A percentile compares a stretch with the other conserved stretches of the same genome.
phyloP scores from a whole-genome alignment of 1,140 invertebrate genomes.

The Heliothis subflexa region DNA sequence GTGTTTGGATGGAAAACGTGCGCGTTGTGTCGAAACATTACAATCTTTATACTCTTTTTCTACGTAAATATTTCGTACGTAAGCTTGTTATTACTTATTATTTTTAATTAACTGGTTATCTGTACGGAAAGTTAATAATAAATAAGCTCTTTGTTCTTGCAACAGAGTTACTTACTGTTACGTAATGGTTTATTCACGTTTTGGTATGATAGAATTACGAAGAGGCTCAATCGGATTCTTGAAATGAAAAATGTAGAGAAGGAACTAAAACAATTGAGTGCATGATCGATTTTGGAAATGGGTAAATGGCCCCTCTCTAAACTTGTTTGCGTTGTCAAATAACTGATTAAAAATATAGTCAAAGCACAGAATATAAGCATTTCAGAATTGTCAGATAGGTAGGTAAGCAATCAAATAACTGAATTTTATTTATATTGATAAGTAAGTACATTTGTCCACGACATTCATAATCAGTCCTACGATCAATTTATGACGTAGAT shows the following conservation, averaged over 20 bases:
- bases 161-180: constrained; percentile 7
- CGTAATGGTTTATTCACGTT: constrained; percentile 7
- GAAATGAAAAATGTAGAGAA: too few species aligned
- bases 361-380: not conserved
- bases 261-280: too few species aligned
- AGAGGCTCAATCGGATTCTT: not conserved
- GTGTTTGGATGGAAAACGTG: not conserved
- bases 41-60: constrained; percentile 30
- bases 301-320: not conserved
- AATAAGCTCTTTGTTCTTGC: constrained; percentile 15
- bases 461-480: constrained; percentile 27
- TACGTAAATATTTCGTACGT: constrained; percentile 31
- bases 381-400: not conserved
- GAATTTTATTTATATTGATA: constrained; percentile 32
- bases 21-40: constrained; percentile 30
- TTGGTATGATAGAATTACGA: not conserved
- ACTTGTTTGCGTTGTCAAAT: not conserved
- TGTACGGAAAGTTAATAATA: constrained; percentile 7
- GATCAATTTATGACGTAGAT: constrained; percentile 32
- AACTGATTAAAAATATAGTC: too few species aligned
- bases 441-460: not conserved
- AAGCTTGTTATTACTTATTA: constrained; percentile 10
- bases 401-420: constrained; percentile 12
- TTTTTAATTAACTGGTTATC: constrained; percentile 6
- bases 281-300: too few species aligned